Percentiles rank a stretch among this genome's conserved stretches.
Conservation (phyloP, 2,888 invertebrate species). For the Phania funesta region DNA sequence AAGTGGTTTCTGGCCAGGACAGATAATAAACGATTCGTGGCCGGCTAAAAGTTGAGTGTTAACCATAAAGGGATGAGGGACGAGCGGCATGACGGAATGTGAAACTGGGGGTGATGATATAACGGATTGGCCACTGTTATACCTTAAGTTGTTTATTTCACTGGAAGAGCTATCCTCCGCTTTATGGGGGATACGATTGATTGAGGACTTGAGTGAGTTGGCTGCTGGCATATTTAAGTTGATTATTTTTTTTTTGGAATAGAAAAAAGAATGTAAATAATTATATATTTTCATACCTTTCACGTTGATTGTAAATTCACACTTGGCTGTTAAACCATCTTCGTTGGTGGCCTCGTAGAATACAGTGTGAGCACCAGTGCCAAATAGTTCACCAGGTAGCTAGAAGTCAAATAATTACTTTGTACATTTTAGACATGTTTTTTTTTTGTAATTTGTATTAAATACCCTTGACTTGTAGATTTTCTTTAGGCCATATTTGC, state of each 20-base stretch:
- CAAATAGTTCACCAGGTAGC: slow-evolving; percentile 84
- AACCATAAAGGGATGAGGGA: slow-evolving; percentile 51
- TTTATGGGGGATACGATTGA: background rate
- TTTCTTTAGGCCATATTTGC: slow-evolving; percentile 78
- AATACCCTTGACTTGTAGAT: slow-evolving; percentile 66
- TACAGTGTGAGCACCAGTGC: slow-evolving; percentile 83
- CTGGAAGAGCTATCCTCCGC: background rate
- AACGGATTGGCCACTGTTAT: background rate
- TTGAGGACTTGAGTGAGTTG: slow-evolving; percentile 25
- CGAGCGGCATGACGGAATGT: slow-evolving; percentile 8
- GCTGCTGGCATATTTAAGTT: slow-evolving; percentile 51
- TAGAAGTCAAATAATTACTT: slow-evolving; percentile 70
- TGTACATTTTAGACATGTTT: background rate
- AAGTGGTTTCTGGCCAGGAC: slow-evolving; percentile 77
- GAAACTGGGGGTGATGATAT: background rate
- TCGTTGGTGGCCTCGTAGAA: slow-evolving; percentile 85
- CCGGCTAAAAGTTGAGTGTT: slow-evolving; percentile 69
- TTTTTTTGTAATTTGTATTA: background rate
- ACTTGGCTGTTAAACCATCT: slow-evolving; percentile 84
- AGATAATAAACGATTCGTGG: slow-evolving; percentile 78
- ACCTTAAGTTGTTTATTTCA: too few relatives aligned
- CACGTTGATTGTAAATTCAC: slow-evolving; percentile 84
- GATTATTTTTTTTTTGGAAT: background rate
- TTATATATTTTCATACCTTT: slow-evolving; percentile 81
- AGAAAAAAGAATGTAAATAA: background rate